Evolutionary conservation across 2,888 invertebrate genomes (phyloP).

Genomic region (Pogonocherus hispidulus): DNA sequence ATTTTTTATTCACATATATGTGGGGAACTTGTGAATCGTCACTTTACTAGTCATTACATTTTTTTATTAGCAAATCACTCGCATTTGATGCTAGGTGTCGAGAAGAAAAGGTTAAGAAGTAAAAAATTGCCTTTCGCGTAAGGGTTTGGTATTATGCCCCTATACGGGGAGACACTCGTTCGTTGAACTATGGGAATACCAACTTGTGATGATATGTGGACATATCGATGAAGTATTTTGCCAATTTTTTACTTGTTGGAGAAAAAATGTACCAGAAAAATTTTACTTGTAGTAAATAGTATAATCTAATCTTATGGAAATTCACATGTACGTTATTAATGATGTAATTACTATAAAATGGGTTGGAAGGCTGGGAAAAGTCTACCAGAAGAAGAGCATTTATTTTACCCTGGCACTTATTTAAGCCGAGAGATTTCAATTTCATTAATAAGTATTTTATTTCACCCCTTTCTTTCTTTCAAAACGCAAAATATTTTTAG

Average conservation of each 20-base stretch:
- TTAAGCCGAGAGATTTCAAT: no score
- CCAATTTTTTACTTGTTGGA: slow-evolving; percentile 28
- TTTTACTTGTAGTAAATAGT: slow-evolving; percentile 2
- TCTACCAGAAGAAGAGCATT: neutral
- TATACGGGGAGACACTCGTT: neutral
- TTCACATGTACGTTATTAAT: neutral
- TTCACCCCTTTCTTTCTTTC: no score
- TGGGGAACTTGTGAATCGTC: no score
- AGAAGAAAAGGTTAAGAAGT: slow-evolving; percentile 3
- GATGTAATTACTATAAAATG: neutral
- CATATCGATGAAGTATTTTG: slow-evolving; percentile 19
- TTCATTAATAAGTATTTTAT: no score
- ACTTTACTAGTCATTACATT: slow-evolving; percentile 9
- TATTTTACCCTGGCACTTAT: neutral
- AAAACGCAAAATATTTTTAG: no score
- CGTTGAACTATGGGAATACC: slow-evolving; percentile 10
- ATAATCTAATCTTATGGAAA: slow-evolving; percentile 11
- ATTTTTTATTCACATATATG: no score
- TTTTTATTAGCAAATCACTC: neutral
- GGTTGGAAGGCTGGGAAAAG: neutral
- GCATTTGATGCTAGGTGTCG: no score
- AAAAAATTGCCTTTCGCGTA: slow-evolving; percentile 4
- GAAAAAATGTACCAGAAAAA: slow-evolving; percentile 13
- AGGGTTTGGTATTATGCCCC: neutral
- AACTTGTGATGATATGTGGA: slow-evolving; percentile 16